Percentiles rank a stretch among this genome's conserved stretches.
Conservation (phyloP, 92 coral and sea anemone genomes). For the Zoanthus sociatus region DNA sequence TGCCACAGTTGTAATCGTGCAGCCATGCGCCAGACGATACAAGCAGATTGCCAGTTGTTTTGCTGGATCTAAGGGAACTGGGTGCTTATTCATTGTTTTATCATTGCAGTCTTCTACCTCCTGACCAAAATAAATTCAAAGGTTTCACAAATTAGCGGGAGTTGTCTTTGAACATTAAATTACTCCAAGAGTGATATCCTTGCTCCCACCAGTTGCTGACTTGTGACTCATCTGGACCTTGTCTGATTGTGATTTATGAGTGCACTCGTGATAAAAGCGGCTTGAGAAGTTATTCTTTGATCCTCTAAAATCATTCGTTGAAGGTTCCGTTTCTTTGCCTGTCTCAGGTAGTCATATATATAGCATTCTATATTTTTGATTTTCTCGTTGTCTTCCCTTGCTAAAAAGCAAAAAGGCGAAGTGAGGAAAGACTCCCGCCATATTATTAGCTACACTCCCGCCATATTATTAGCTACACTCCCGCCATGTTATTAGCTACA, state of each 20-base stretch:
- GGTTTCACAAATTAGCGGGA: slow-evolving; percentile 20
- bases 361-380: not conserved
- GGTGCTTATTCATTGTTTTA: slow-evolving; percentile 12
- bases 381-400: slow-evolving; percentile 26
- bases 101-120: slow-evolving; percentile 16
- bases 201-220: slow-evolving; percentile 9
- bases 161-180: slow-evolving; percentile 13
- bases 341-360: slow-evolving; percentile 14
- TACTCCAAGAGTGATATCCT: slow-evolving; percentile 19
- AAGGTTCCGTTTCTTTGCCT: slow-evolving; percentile 24
- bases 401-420: slow-evolving; percentile 13
- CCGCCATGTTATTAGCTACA: not conserved
- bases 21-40: slow-evolving; percentile 29
- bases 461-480: slow-evolving; percentile 12
- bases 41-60: slow-evolving; percentile 21
- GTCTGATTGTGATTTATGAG: slow-evolving; percentile 12
- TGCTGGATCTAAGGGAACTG: slow-evolving; percentile 19
- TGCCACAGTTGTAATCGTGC: slow-evolving; percentile 21
- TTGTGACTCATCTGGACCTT: slow-evolving; percentile 4
- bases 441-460: too few relatives aligned
- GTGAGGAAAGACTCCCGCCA: slow-evolving; percentile 24
- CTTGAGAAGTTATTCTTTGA: slow-evolving; percentile 11
- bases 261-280: slow-evolving; percentile 16
- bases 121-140: slow-evolving; percentile 13
- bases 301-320: slow-evolving; percentile 35